Percentiles rank a stretch among this genome's conserved stretches.
Conservation (phyloP, 2,797 vertebrate genomes). For the Neosalanx taihuensis region DNA sequence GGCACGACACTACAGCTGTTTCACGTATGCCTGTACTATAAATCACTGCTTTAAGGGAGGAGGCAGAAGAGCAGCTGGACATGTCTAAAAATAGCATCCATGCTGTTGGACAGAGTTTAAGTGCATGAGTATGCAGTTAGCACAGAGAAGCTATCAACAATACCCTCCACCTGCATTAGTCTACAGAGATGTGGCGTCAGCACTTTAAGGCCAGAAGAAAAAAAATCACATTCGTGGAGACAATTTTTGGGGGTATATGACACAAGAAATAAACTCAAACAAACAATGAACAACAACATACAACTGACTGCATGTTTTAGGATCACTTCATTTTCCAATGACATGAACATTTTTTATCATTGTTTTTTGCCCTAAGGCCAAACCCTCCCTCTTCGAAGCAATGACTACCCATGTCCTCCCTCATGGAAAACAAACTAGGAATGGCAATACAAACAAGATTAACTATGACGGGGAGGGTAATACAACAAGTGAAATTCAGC, state of each 20-base stretch:
- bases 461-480: conserved; percentile 55
- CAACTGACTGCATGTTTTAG: conserved; percentile 52
- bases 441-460: conserved; percentile 58
- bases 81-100: conserved; percentile 66
- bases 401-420: conserved; percentile 55
- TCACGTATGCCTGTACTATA: conserved; percentile 58
- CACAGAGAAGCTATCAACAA: conserved; percentile 59
- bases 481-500: conserved; percentile 43
- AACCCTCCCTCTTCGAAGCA: conserved; percentile 60
- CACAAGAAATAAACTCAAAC: conserved; percentile 63
- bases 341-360: conserved; percentile 70
- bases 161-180: conserved; percentile 61
- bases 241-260: conserved; percentile 37
- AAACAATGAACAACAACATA: conserved; percentile 33
- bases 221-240: conserved; percentile 57
- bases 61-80: conserved; percentile 69
- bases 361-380: conserved; percentile 62
- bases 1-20: conserved; percentile 64
- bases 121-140: conserved; percentile 58
- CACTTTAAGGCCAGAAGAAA: conserved; percentile 59
- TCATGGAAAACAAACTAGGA: conserved; percentile 63
- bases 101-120: conserved; percentile 55
- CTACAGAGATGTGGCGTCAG: conserved; percentile 57
- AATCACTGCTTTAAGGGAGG: conserved; percentile 65
- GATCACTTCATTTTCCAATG: conserved; percentile 62